phyloP scores from a whole-genome alignment of 2,797 vertebrate genomes.

The Uromys caudimaculatus region DNA sequence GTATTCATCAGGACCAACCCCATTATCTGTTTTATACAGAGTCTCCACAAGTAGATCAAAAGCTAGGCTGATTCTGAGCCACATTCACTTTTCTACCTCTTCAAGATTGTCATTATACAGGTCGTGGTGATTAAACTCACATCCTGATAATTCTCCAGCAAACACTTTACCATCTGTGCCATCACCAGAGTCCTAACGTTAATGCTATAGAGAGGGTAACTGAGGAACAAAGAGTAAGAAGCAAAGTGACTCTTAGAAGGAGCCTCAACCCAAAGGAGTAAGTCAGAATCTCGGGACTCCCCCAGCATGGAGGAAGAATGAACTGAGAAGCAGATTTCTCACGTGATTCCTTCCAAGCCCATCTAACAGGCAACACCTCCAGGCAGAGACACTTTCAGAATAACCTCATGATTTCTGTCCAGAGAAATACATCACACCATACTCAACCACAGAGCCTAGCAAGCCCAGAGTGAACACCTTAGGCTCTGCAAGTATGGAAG shows the following conservation, averaged over 20 bases:
- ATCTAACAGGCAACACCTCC: background rate
- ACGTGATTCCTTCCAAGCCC: background rate
- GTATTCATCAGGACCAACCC: background rate
- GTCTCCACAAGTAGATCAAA: background rate
- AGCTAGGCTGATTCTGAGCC: background rate
- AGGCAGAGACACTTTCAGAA: background rate
- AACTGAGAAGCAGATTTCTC: background rate
- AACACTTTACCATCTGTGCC: background rate
- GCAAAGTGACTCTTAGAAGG: background rate
- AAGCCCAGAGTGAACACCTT: background rate
- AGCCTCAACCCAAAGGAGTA: background rate
- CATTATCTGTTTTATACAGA: background rate
- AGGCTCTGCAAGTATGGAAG: accelerated
- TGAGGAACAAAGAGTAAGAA: background rate
- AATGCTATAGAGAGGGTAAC: background rate
- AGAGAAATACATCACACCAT: background rate
- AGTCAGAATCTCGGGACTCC: background rate
- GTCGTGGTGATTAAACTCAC: background rate
- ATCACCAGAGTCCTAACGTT: background rate
- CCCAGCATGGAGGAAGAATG: background rate
- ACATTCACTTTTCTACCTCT: background rate
- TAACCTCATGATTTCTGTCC: background rate
- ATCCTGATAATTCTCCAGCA: background rate
- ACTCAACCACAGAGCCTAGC: background rate
- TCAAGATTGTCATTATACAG: background rate